phyloP scores from a whole-genome alignment of 2,888 invertebrate genomes.

The Drepana falcataria region DNA sequence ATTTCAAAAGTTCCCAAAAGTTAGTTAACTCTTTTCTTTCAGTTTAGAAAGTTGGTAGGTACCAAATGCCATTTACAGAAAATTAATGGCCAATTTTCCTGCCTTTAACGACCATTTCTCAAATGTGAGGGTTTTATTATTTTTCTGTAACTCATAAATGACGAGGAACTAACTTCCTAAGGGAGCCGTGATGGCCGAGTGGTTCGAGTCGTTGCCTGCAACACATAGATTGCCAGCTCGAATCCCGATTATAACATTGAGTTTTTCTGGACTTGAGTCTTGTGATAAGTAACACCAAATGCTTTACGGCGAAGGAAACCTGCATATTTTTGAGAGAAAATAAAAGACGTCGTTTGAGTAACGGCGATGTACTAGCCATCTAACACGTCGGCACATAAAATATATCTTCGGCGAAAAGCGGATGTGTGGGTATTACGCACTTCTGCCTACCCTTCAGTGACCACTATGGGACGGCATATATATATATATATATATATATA shows the following conservation, averaged over 20 bases:
- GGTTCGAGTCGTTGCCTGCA: too few relatives aligned
- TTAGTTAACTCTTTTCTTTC: conserved; percentile 54
- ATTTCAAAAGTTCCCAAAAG: conserved; percentile 36
- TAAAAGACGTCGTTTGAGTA: background rate
- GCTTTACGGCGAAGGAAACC: too few relatives aligned
- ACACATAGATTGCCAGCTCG: too few relatives aligned
- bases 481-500: too few relatives aligned
- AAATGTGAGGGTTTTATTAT: conserved; percentile 30
- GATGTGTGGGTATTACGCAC: too few relatives aligned
- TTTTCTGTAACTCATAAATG: conserved; percentile 15
- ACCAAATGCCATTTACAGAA: conserved; percentile 59
- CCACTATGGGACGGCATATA: background rate
- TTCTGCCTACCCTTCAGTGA: background rate
- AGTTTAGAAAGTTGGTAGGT: conserved; percentile 39
- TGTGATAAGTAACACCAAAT: too few relatives aligned
- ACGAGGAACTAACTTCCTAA: conserved; percentile 14
- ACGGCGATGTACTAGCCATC: too few relatives aligned
- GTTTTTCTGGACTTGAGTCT: too few relatives aligned
- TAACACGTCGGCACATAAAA: too few relatives aligned
- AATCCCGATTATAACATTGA: too few relatives aligned
- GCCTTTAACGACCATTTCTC: conserved; percentile 38
- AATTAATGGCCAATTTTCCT: conserved; percentile 54
- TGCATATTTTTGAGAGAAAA: conserved; percentile 5
- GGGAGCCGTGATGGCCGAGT: too few relatives aligned
- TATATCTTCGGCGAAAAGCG: too few relatives aligned